These are phyloP conservation scores for Oostethus manadensis DNA, from an alignment of 2,113 vertebrate genomes.

Conservation along the genomic window DNA sequence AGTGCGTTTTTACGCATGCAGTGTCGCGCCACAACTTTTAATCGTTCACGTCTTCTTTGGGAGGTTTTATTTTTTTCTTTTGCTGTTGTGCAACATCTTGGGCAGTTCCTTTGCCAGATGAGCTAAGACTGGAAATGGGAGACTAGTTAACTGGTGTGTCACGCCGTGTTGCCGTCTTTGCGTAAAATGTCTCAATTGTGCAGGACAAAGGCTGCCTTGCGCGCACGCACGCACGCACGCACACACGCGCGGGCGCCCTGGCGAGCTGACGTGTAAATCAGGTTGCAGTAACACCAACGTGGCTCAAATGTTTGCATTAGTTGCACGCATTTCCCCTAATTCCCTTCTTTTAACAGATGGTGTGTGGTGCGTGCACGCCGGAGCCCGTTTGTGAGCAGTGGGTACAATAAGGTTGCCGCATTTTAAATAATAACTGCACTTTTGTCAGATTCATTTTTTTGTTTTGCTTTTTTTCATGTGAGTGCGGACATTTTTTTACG, in stretches of 20 bases:
- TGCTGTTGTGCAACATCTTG: background rate
- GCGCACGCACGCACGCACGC: background rate
- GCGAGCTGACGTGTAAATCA: constrained; percentile 5
- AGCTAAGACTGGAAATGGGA: too few relatives aligned
- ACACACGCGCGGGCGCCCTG: background rate
- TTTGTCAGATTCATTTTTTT: background rate
- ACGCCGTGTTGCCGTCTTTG: background rate
- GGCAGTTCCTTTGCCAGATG: too few relatives aligned
- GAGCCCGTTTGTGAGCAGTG: too few relatives aligned
- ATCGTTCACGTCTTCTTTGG: background rate
- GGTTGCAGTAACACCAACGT: background rate
- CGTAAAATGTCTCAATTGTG: constrained; percentile 5
- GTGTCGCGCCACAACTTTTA: background rate
- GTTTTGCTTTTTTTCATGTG: background rate
- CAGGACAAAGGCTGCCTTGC: constrained; percentile 2
- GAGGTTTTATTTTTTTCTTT: too few relatives aligned
- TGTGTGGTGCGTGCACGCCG: too few relatives aligned
- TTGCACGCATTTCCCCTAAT: background rate
- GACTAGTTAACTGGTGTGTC: background rate
- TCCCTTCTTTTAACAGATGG: too few relatives aligned
- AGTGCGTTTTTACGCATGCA: constrained; percentile 1
- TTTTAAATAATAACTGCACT: background rate
- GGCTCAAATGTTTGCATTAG: background rate
- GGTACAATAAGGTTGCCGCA: too few relatives aligned
- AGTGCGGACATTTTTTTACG: too few relatives aligned